Evolutionary conservation across 2,888 invertebrate genomes (phyloP).

Genomic region (Ellobium chinense): DNA sequence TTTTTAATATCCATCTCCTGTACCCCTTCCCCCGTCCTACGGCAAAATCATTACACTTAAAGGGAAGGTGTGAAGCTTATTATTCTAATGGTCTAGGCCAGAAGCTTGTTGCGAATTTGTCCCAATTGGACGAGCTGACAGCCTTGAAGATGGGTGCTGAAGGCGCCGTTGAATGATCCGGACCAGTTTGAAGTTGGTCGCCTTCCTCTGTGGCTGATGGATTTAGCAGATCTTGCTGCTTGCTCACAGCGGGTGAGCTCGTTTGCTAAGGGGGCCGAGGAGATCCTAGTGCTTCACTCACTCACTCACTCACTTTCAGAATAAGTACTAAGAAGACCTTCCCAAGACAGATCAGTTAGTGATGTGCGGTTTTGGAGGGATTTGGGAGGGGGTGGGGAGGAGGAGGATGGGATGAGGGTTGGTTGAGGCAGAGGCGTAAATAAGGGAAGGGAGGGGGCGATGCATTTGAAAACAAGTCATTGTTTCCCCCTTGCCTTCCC

Average conservation of each 20-base stretch:
- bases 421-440: not conserved
- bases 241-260: conserved; percentile 25
- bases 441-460: no score
- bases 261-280: not conserved
- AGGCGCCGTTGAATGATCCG: conserved; percentile 16
- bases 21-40: not conserved
- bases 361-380: no score
- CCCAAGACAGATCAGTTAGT: no score
- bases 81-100: no score
- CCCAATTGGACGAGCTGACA: conserved; percentile 25
- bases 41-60: not conserved
- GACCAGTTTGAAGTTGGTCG: not conserved
- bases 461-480: no score
- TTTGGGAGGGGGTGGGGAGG: not conserved
- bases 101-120: conserved; percentile 14
- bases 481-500: no score
- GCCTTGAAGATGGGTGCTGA: conserved; percentile 12
- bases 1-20: not conserved
- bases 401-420: not conserved
- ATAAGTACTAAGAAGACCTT: no score
- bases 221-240: conserved; percentile 17
- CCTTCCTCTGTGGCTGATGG: conserved; percentile 9
- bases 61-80: not conserved
- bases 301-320: no score
- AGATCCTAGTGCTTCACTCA: no score